Conservation (phyloP, 2,113 vertebrate genomes). For the Brienomyrus brachyistius region DNA sequence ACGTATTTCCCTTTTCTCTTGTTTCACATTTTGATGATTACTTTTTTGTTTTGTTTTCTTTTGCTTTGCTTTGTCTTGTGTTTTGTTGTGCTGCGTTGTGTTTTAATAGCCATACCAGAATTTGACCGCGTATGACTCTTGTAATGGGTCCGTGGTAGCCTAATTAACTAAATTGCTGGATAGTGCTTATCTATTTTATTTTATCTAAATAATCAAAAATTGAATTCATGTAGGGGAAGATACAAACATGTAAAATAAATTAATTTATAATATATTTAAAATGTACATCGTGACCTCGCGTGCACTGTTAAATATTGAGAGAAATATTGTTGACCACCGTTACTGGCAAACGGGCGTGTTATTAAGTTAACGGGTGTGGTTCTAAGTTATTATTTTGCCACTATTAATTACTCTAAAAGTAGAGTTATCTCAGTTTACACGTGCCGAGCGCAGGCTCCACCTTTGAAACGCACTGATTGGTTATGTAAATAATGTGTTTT, state of each 20-base stretch:
- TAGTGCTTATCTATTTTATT: background rate
- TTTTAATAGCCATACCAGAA: background rate
- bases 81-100: background rate
- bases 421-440: constrained; percentile 17
- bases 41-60: background rate
- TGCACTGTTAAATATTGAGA: constrained; percentile 9
- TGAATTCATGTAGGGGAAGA: background rate
- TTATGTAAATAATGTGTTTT: constrained; percentile 79
- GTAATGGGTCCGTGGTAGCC: background rate
- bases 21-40: background rate
- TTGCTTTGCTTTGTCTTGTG: background rate
- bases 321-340: background rate
- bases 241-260: background rate
- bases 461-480: constrained; percentile 83
- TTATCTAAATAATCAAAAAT: constrained; percentile 7
- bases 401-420: constrained; percentile 15
- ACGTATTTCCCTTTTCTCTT: background rate
- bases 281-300: background rate
- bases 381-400: background rate
- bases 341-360: background rate
- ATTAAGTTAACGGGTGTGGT: constrained; percentile 9
- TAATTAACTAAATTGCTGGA: constrained; percentile 3
- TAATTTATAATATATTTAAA: background rate
- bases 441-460: constrained; percentile 64
- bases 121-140: background rate